Conservation (phyloP, 1,140 invertebrate species). For the Chionoecetes opilio region DNA sequence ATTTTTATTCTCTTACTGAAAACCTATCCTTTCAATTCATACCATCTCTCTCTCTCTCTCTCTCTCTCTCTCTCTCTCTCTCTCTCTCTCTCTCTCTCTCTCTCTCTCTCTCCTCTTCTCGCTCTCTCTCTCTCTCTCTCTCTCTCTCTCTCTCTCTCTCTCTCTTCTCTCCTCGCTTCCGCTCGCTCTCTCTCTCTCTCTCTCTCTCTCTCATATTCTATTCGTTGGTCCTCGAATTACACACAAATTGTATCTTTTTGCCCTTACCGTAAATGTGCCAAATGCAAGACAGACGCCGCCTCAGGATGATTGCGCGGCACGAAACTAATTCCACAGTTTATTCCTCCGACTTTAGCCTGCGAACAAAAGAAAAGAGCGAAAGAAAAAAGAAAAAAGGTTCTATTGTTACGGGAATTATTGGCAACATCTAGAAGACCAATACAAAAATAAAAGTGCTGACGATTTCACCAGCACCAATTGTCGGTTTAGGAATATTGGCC, state of each 20-base stretch:
- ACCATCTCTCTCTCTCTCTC: background rate
- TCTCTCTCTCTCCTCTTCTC: background rate
- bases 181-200: background rate
- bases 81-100: slow-evolving; percentile 8
- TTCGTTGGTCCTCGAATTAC: background rate
- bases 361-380: background rate
- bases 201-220: no score
- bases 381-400: background rate
- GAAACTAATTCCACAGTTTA: background rate
- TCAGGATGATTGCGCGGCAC: background rate
- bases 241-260: no score
- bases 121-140: background rate
- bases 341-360: background rate
- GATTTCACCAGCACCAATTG: no score
- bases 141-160: background rate
- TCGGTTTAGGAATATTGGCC: no score
- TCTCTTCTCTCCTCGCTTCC: background rate
- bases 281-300: no score
- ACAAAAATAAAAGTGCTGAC: background rate
- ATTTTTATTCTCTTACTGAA: no score
- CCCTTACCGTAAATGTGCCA: no score
- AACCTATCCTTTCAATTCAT: background rate
- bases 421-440: background rate
- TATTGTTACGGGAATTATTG: background rate
- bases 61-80: slow-evolving; percentile 3